phyloP scores from a whole-genome alignment of 2,888 invertebrate genomes.

The Apoderus coryli region DNA sequence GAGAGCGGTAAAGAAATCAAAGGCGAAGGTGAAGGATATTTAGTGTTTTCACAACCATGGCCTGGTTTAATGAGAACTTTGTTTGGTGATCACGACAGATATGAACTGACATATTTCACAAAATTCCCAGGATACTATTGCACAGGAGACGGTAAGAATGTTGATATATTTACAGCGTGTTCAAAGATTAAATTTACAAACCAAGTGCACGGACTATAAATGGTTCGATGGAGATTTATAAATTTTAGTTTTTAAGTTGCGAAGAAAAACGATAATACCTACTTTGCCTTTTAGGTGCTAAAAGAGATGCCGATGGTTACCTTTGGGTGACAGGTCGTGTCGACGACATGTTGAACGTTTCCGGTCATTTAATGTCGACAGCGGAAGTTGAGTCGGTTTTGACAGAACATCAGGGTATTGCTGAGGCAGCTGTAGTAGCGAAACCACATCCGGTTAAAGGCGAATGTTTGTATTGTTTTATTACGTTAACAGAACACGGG shows the following conservation, averaged over 20 bases:
- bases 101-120: conserved; percentile 84
- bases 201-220: no score
- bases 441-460: conserved; percentile 92
- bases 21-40: conserved; percentile 85
- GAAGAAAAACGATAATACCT: no score
- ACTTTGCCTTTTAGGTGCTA: conserved; percentile 51
- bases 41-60: conserved; percentile 93
- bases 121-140: conserved; percentile 95
- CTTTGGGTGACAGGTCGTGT: conserved; percentile 94
- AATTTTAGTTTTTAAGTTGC: no score
- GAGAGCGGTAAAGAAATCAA: conserved; percentile 75
- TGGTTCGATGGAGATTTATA: no score
- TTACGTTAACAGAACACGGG: conserved; percentile 72
- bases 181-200: no score
- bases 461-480: conserved; percentile 93
- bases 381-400: conserved; percentile 82
- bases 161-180: no score
- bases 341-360: conserved; percentile 98
- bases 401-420: conserved; percentile 61
- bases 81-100: conserved; percentile 80
- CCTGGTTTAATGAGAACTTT: conserved; percentile 96
- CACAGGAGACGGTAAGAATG: conserved; percentile 88
- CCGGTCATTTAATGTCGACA: conserved; percentile 94
- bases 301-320: conserved; percentile 85
- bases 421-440: conserved; percentile 94